Evolutionary conservation across 2,888 invertebrate species (phyloP), one percentile per base, ranked within the genome.

Genomic region (Nesidiocoris tenuis): DNA sequence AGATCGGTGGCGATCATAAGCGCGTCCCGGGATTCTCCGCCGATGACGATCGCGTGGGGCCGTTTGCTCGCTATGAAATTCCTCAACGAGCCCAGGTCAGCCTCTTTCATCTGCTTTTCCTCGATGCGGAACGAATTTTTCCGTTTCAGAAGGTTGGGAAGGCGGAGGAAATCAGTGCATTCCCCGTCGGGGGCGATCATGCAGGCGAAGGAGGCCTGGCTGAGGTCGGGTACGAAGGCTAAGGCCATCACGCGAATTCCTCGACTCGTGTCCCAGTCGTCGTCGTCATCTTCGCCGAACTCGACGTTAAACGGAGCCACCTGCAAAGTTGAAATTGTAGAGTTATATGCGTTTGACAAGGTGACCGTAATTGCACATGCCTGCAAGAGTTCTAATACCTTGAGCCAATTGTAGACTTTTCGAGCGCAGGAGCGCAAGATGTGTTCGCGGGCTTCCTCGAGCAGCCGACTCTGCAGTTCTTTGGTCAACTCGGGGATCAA

Each of bases 21-120:
- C 0, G 95, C 95, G 81, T 95, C 95, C 1, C 95, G 87, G 0
- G 94, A 95, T 83, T 98, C 98, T 0, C 95, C 96, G 7, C 95
- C 93, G 17, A 97, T 89, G 0, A 90, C 93, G 23, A 99, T 90
- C 16, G 96, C 92, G 84, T 99, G 98, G 0, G 99, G 99, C 82
- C 94, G 95, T 84, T 96, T 96, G 21, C 89, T 88, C 0, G 88
- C 86, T 70, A 99, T 93, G 81, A 99, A 97, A 80, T 94, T 91
- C 78, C 87, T 88, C 59, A 95, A 80, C 24, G 88, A 89, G 16
- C 86, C 82, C 68, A 94, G 81, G 83, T 94, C 94, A 0, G 88
- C 85, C 82, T 90, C 86, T 84, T 87, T 78, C 5, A 82, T 77
- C 72, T 55, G 25, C 25, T 56, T 55, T 78, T 93, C 93, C 21